Base-by-base conservation (phyloP, 2,797 vertebrate species). In the Enteromius argenteus region DNA sequence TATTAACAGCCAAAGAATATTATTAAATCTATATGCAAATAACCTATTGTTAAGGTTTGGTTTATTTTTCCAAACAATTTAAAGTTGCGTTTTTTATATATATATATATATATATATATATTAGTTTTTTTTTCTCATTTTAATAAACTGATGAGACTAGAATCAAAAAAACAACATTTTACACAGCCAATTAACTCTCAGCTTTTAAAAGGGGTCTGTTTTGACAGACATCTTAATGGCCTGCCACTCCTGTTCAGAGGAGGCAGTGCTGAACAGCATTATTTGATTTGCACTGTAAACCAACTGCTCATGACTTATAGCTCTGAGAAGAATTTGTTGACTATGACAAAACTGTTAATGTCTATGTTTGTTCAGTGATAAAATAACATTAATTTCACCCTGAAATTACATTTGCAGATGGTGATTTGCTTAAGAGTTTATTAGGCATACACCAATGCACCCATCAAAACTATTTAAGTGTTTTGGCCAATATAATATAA, bases 171-270 rank as follows among this genome's bases (percentile, higher is more conserved):
- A 44, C 35, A 30, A 37, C 11, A 51, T 66, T 82, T 83, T 80
- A 83, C 77, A 75, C 53, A 83, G 39, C 66, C 67, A 81, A 87
- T 86, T 83, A 87, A 80, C 44, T 75, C 42, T 32, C 23, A 64
- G 51, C 30, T 49, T 81, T 80, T 46, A 46, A 39, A 64, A 37
- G 32, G 30, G 60, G 21, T 71, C 19, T 15, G 71, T 60, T 79
- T 51, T 82, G 64, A 51, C 79, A 80, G 44, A 85, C 78, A 86
- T 82, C 67, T 85, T 84, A 85, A 87, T 79, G 51, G 77, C 87
- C 56, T 66, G 53, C 23, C 72, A 64, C 39, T 71, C 15, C 37
- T 30, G 39, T 42, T 82, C 14, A 51, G 58, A 67, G 23, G 27
- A 60, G 39, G 71, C 81, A 30, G 27, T 13, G 46, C 71, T 53